These are phyloP conservation scores for Microplitis manilae DNA, from an alignment of 2,888 invertebrate species.

Conservation along the genomic window DNA sequence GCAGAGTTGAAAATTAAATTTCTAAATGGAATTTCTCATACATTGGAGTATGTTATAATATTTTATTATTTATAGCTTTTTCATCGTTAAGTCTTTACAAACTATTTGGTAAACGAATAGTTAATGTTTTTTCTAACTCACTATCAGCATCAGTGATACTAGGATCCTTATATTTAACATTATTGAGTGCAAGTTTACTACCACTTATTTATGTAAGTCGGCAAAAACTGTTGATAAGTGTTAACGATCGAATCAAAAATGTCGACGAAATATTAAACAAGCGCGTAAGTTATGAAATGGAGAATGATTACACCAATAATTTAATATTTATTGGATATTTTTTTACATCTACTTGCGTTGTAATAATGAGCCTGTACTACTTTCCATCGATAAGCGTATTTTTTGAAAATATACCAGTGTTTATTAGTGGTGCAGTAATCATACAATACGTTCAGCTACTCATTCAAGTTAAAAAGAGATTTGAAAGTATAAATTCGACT, in stretches of 20 bases:
- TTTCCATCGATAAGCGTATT: background rate
- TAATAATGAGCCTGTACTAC: background rate
- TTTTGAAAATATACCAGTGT: background rate
- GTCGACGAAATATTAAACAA: background rate
- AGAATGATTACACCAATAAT: background rate
- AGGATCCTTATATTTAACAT: background rate
- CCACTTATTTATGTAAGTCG: background rate
- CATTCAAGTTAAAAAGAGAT: background rate
- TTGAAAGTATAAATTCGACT: background rate
- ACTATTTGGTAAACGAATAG: too few species aligned
- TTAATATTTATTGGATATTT: background rate
- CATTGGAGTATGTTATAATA: background rate
- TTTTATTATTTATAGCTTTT: background rate
- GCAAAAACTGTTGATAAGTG: background rate
- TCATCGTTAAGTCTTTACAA: background rate
- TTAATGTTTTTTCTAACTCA: too few species aligned
- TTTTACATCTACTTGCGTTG: background rate
- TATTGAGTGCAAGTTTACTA: background rate
- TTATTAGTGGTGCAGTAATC: background rate
- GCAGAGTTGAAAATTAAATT: background rate
- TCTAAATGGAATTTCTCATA: background rate
- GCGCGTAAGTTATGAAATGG: background rate
- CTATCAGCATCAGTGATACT: background rate
- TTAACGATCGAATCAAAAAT: background rate
- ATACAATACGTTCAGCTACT: background rate